These are phyloP conservation scores for Lepisosteus oculatus DNA, from an alignment of 2,113 vertebrate species.

Conservation along the genomic window DNA sequence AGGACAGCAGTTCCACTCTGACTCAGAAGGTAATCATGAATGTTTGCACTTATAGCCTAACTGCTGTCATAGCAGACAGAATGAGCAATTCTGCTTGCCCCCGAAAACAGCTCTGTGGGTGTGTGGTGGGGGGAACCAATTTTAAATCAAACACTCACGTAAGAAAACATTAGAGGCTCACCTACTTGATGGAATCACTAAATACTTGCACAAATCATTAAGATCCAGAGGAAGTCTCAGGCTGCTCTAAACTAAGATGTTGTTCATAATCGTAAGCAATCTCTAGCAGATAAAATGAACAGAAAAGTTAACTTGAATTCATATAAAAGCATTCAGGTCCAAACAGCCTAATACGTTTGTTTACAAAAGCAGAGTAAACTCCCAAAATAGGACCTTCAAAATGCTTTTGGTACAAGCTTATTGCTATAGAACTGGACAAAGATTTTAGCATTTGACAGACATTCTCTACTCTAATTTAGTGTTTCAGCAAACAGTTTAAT, in stretches of 20 bases:
- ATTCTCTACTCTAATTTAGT: too few relatives aligned
- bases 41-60: constrained; percentile 40
- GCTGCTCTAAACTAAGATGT: background rate
- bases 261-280: too few relatives aligned
- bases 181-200: constrained; percentile 38
- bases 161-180: background rate
- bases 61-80: constrained; percentile 15
- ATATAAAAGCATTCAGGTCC: too few relatives aligned
- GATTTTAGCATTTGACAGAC: too few relatives aligned
- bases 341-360: too few relatives aligned
- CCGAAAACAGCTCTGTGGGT: constrained; percentile 51
- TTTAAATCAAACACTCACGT: constrained; percentile 43
- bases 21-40: constrained; percentile 57
- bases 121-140: constrained; percentile 43
- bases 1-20: constrained; percentile 58
- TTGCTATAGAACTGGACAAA: too few relatives aligned
- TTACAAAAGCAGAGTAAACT: too few relatives aligned
- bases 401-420: too few relatives aligned
- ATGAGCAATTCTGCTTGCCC: constrained; percentile 14
- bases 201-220: constrained; percentile 20
- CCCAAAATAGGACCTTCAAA: too few relatives aligned
- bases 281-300: too few relatives aligned
- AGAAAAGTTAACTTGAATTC: too few relatives aligned
- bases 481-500: too few relatives aligned
- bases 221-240: background rate